Conservation (phyloP, 2,888 invertebrate genomes). For the Vanessa cardui region DNA sequence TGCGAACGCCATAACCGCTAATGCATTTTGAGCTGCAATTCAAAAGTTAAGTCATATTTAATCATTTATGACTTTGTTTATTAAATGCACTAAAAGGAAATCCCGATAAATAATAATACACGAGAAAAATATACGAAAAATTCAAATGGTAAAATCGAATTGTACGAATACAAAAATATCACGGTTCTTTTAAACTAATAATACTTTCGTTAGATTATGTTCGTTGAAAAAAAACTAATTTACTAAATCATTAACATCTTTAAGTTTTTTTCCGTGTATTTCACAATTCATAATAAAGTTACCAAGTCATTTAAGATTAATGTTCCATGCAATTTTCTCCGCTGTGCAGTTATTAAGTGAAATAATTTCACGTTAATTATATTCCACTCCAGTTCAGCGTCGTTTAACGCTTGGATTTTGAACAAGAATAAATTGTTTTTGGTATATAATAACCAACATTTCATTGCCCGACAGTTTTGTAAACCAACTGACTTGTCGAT, state of each 20-base stretch:
- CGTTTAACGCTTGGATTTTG: slow-evolving; percentile 18
- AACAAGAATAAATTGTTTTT: slow-evolving; percentile 13
- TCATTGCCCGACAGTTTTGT: background rate
- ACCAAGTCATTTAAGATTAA: slow-evolving; percentile 37
- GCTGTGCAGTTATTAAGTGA: slow-evolving; percentile 39
- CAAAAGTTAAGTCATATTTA: slow-evolving; percentile 12
- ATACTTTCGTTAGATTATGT: too few relatives aligned
- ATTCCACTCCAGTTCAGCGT: slow-evolving; percentile 34
- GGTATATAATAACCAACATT: slow-evolving; percentile 6
- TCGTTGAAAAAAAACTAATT: too few relatives aligned
- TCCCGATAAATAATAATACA: background rate
- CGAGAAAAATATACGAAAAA: background rate
- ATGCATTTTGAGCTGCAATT: slow-evolving; percentile 29
- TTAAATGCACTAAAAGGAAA: slow-evolving; percentile 3
- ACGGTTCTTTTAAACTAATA: too few relatives aligned
- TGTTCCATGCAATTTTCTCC: slow-evolving; percentile 37
- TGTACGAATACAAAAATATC: too few relatives aligned
- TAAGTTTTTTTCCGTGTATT: slow-evolving; percentile 3
- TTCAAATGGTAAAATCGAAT: too few relatives aligned
- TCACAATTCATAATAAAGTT: slow-evolving; percentile 33
- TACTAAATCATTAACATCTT: background rate
- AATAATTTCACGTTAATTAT: slow-evolving; percentile 41
- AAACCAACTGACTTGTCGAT: background rate
- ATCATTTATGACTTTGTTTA: slow-evolving; percentile 7
- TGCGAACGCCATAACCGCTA: slow-evolving; percentile 20